Percentiles rank a stretch among this genome's conserved stretches.
These are phyloP conservation scores for Dioctria linearis DNA, from an alignment of 2,888 invertebrate species.

Conservation along the genomic window DNA sequence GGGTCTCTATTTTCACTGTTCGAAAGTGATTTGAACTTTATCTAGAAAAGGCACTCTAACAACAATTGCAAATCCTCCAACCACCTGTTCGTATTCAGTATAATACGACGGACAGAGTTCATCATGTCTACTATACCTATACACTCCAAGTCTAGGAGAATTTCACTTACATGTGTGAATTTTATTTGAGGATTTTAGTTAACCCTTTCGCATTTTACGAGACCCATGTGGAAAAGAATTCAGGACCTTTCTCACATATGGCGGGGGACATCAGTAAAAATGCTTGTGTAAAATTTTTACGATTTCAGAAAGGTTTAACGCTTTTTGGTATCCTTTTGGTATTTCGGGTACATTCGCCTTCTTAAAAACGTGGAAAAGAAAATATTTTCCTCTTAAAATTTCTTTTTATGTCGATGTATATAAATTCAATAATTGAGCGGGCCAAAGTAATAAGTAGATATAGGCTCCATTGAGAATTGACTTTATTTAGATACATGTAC, in stretches of 20 bases:
- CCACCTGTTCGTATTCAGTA: slow-evolving; percentile 23
- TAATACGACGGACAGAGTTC: background rate
- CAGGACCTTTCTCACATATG: background rate
- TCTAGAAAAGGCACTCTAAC: slow-evolving; percentile 19
- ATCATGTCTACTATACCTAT: background rate
- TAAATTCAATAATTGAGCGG: too few relatives aligned
- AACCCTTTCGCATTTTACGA: slow-evolving; percentile 46
- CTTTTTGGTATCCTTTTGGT: slow-evolving; percentile 17
- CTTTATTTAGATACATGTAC: too few relatives aligned
- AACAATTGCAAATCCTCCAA: slow-evolving; percentile 27
- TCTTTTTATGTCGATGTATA: too few relatives aligned
- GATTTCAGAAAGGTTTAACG: slow-evolving; percentile 32
- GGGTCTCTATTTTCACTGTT: too few relatives aligned
- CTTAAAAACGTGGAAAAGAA: background rate
- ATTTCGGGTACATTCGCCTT: slow-evolving; percentile 16
- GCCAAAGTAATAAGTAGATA: too few relatives aligned
- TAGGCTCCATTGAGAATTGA: too few relatives aligned
- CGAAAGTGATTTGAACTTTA: slow-evolving; percentile 10
- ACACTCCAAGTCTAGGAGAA: background rate
- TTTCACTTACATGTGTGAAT: slow-evolving; percentile 44
- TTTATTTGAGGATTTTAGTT: slow-evolving; percentile 40
- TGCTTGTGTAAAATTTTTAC: slow-evolving; percentile 34
- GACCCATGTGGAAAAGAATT: slow-evolving; percentile 45
- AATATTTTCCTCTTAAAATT: too few relatives aligned
- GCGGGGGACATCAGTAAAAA: background rate